Conservation (phyloP, 1,140 invertebrate genomes). For the Protaetia brevitarsis region DNA sequence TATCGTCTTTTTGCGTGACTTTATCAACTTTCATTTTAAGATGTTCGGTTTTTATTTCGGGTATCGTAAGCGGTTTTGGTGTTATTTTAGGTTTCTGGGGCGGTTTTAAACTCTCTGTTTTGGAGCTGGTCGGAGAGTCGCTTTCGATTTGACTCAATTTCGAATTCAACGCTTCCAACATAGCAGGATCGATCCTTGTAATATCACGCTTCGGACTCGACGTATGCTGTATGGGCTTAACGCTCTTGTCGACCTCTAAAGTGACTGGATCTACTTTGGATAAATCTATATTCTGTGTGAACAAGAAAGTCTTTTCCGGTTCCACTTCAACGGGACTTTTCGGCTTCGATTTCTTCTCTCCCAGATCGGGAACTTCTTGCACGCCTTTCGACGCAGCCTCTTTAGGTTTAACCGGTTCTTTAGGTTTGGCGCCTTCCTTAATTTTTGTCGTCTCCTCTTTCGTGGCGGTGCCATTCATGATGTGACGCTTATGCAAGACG, state of each 20-base stretch:
- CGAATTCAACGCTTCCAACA: conserved; percentile 65
- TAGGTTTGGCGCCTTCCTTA: conserved; percentile 20
- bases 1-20: conserved; percentile 9
- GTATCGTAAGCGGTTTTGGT: conserved; percentile 32
- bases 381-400: background rate
- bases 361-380: conserved; percentile 20
- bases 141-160: conserved; percentile 70
- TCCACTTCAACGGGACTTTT: conserved; percentile 56
- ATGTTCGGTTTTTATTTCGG: conserved; percentile 24
- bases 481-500: conserved; percentile 74
- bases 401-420: background rate
- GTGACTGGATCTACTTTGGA: conserved; percentile 67
- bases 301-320: conserved; percentile 53
- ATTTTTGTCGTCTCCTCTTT: conserved; percentile 37
- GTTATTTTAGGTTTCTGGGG: conserved; percentile 51
- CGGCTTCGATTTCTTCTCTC: conserved; percentile 51
- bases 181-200: conserved; percentile 62
- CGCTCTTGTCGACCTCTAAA: conserved; percentile 63
- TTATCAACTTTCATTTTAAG: conserved; percentile 19
- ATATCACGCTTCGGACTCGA: conserved; percentile 66
- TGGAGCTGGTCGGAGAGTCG: conserved; percentile 65
- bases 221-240: conserved; percentile 56
- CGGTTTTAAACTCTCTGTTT: conserved; percentile 63
- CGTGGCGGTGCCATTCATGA: conserved; percentile 77
- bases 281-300: conserved; percentile 68